Percentiles rank a stretch among this genome's conserved stretches.
These are phyloP conservation scores for Ochropleura leucogaster DNA, from an alignment of 2,888 invertebrate species.

Conservation along the genomic window DNA sequence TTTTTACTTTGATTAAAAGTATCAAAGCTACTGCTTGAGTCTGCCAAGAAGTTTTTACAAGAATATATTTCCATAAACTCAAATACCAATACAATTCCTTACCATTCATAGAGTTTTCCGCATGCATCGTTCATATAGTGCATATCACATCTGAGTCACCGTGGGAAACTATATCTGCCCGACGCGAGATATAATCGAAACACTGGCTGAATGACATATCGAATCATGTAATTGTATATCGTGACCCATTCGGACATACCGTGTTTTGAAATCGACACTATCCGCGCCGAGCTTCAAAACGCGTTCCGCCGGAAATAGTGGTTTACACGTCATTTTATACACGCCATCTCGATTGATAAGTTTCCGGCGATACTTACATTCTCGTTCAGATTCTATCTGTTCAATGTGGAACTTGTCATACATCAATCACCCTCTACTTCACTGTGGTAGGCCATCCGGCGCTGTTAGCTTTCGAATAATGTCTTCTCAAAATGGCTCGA, in stretches of 20 bases:
- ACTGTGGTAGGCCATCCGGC: slow-evolving; percentile 51
- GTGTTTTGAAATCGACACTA: slow-evolving; percentile 72
- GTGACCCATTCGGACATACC: slow-evolving; percentile 71
- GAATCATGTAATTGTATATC: slow-evolving; percentile 75
- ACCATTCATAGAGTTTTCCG: slow-evolving; percentile 46
- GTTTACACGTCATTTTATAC: slow-evolving; percentile 74
- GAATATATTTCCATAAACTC: neutral
- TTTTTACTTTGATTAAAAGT: neutral
- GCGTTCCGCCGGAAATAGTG: slow-evolving; percentile 74
- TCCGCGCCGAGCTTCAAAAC: slow-evolving; percentile 56
- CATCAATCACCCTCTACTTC: slow-evolving; percentile 56
- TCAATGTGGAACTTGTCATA: slow-evolving; percentile 64
- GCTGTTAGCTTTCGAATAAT: slow-evolving; percentile 50
- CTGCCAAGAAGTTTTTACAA: too few species aligned
- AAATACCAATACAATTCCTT: slow-evolving; percentile 25
- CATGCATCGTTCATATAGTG: slow-evolving; percentile 43
- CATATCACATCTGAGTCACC: slow-evolving; percentile 66
- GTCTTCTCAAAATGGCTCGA: slow-evolving; percentile 23
- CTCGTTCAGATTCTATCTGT: slow-evolving; percentile 62
- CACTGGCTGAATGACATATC: slow-evolving; percentile 75
- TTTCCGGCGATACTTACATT: slow-evolving; percentile 70
- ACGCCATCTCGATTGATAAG: slow-evolving; percentile 73
- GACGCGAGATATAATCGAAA: slow-evolving; percentile 74
- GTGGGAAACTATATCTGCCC: slow-evolving; percentile 75
- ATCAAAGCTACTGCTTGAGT: neutral